Percentiles rank a stretch among this genome's conserved stretches.
These are phyloP conservation scores for Solen grandis DNA, from an alignment of 1,140 invertebrate genomes.

Conservation along the genomic window DNA sequence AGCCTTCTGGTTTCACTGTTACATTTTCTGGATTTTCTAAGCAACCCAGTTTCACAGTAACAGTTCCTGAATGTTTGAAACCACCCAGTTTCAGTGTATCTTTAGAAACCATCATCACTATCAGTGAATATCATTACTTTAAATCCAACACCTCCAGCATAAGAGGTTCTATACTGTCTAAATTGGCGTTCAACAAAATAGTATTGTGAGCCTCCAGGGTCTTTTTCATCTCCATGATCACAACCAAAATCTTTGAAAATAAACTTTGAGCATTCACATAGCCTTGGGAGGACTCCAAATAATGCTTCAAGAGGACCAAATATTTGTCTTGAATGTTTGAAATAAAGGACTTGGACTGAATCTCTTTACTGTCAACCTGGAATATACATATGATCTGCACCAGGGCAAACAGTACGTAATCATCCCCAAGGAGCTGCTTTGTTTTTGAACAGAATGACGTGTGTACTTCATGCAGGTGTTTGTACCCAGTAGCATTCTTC, in stretches of 20 bases:
- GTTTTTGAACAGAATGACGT: constrained; percentile 74
- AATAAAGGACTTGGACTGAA: constrained; percentile 89
- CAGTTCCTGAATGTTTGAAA: no score
- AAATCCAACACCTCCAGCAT: constrained; percentile 96
- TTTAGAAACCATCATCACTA: no score
- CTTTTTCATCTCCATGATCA: constrained; percentile 91
- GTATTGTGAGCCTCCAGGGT: constrained; percentile 93
- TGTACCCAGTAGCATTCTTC: constrained; percentile 74
- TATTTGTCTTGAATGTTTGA: constrained; percentile 90
- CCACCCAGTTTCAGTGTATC: no score
- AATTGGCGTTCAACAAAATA: constrained; percentile 94
- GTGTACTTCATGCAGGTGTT: constrained; percentile 77
- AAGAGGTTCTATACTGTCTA: constrained; percentile 92
- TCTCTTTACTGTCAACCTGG: constrained; percentile 89
- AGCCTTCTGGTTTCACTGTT: no score
- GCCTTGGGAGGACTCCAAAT: constrained; percentile 90
- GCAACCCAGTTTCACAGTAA: no score
- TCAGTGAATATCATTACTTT: constrained; percentile 82
- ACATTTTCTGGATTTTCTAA: no score
- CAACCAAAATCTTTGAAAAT: constrained; percentile 87
- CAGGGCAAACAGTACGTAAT: constrained; percentile 88
- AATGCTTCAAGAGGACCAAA: constrained; percentile 92
- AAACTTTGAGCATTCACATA: constrained; percentile 68
- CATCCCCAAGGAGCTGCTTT: constrained; percentile 73
- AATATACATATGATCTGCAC: constrained; percentile 94